Evolutionary conservation across 92 coral and sea anemone species (phyloP).

Genomic region (Palythoa grandiflora): DNA sequence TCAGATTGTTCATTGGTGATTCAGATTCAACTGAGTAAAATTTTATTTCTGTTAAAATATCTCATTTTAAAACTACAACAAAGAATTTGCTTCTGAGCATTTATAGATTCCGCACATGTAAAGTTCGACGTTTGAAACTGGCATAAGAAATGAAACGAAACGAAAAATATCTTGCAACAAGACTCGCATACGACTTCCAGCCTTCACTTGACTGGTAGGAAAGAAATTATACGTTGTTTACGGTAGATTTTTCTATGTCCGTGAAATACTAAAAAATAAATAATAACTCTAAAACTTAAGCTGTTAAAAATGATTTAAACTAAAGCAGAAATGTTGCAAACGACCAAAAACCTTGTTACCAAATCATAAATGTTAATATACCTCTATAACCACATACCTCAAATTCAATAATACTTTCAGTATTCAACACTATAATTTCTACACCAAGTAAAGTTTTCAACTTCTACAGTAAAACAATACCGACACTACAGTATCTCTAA

Average conservation of each 20-base stretch:
- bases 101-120: no score
- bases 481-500: neutral
- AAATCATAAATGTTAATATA: neutral
- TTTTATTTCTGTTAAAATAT: neutral
- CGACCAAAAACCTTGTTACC: neutral
- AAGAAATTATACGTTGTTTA: neutral
- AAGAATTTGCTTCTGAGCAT: no score
- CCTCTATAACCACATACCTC: neutral
- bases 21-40: no score
- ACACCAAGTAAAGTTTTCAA: neutral
- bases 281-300: neutral
- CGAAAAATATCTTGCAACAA: neutral
- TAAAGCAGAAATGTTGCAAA: neutral
- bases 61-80: neutral
- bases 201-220: neutral
- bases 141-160: no score
- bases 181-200: neutral
- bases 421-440: neutral
- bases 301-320: neutral
- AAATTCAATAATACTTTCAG: neutral
- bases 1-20: no score
- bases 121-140: no score
- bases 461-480: neutral
- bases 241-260: neutral
- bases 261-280: neutral